Conservation (phyloP, 2,888 invertebrate species). For the Lingula anatina region DNA sequence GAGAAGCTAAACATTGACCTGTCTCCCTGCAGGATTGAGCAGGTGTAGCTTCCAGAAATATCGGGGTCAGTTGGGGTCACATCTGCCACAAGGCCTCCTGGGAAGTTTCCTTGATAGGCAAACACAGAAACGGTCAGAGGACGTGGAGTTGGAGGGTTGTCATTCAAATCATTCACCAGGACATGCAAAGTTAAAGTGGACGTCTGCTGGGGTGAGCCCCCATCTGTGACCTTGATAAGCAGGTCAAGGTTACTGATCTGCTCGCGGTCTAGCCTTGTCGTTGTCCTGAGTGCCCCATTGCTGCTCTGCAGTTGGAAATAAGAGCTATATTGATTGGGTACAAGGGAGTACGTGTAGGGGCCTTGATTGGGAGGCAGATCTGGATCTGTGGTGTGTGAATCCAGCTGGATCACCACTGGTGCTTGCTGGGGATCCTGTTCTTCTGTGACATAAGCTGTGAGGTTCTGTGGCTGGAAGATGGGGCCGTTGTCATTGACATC, state of each 20-base stretch:
- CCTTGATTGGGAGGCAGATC: conserved; percentile 87
- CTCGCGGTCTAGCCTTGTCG: conserved; percentile 77
- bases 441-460: conserved; percentile 29
- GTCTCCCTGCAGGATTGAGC: conserved; percentile 56
- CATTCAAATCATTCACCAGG: conserved; percentile 80
- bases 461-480: conserved; percentile 63
- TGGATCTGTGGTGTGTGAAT: conserved; percentile 60
- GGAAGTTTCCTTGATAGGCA: conserved; percentile 56
- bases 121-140: conserved; percentile 75
- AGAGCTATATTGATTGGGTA: conserved; percentile 62
- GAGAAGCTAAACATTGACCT: conserved; percentile 60
- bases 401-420: conserved; percentile 25
- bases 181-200: conserved; percentile 69
- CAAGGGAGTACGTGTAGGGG: conserved; percentile 75
- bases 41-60: conserved; percentile 81
- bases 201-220: conserved; percentile 67
- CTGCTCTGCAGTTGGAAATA: conserved; percentile 73
- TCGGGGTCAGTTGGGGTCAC: conserved; percentile 90
- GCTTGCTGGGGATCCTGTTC: conserved; percentile 19
- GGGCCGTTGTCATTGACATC: conserved; percentile 95
- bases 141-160: conserved; percentile 80
- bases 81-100: conserved; percentile 79
- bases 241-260: conserved; percentile 69
- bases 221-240: conserved; percentile 77
- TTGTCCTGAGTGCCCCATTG: conserved; percentile 75